These are phyloP conservation scores for Rhynchotus rufescens DNA, from an alignment of 2,797 vertebrate genomes.

Conservation along the genomic window DNA sequence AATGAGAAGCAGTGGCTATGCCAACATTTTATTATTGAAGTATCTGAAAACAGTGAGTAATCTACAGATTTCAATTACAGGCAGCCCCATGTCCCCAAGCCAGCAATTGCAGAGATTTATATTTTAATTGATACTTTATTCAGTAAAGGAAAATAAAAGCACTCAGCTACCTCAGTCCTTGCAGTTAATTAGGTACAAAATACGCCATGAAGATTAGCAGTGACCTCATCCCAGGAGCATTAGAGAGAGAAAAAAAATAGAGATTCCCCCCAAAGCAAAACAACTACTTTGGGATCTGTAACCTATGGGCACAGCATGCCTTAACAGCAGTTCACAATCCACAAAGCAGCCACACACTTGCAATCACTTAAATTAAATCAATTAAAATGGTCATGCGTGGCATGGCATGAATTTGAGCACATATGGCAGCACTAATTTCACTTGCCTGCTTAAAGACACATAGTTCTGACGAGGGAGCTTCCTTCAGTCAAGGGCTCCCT, in stretches of 20 bases:
- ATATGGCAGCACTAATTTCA: not conserved
- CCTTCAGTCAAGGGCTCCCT: not conserved
- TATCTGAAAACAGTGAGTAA: slow-evolving; percentile 19
- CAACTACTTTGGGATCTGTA: not conserved
- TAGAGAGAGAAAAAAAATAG: not conserved
- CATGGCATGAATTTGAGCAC: not conserved
- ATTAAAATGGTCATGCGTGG: not conserved
- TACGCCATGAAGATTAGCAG: slow-evolving; percentile 15
- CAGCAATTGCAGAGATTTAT: slow-evolving; percentile 13
- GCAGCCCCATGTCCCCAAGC: not conserved
- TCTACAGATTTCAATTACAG: not conserved
- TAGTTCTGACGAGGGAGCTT: not conserved
- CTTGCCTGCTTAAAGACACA: not conserved
- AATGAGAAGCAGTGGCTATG: slow-evolving; percentile 15
- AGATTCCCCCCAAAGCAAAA: not conserved
- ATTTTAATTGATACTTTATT: slow-evolving; percentile 50
- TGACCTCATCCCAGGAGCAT: not conserved
- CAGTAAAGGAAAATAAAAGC: slow-evolving; percentile 44
- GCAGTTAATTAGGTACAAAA: slow-evolving; percentile 44
- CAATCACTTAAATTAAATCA: not conserved
- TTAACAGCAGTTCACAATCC: not conserved
- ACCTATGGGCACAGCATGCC: not conserved
- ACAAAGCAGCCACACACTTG: not conserved
- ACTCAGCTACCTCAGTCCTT: slow-evolving; percentile 14
- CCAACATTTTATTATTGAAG: not conserved